Conservation (phyloP, 2,113 vertebrate genomes). For the Psettodes erumei region DNA sequence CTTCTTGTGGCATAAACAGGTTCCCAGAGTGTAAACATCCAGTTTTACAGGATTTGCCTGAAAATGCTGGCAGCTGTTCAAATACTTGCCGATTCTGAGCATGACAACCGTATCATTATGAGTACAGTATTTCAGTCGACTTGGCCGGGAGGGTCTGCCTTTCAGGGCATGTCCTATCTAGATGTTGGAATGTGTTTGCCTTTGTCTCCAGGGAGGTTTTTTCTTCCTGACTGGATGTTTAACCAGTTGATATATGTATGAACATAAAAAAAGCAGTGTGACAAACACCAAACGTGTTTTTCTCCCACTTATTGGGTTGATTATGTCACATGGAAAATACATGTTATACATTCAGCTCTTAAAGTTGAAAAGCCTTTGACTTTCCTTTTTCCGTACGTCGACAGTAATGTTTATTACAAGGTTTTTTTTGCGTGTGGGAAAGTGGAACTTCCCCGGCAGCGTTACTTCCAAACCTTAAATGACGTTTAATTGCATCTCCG, state of each 20-base stretch:
- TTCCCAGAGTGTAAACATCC: background rate
- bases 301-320: too few species aligned
- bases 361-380: too few species aligned
- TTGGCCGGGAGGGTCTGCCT: background rate
- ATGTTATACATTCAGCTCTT: too few species aligned
- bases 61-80: background rate
- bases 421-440: too few species aligned
- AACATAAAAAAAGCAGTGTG: too few species aligned
- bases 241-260: too few species aligned
- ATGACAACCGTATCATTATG: background rate
- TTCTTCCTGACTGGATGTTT: background rate
- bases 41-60: background rate
- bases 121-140: background rate
- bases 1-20: background rate
- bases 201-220: background rate
- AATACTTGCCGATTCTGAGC: background rate
- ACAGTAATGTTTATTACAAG: too few species aligned
- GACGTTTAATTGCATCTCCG: background rate
- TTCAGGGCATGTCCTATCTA: slow-evolving; percentile 50
- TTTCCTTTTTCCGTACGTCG: too few species aligned
- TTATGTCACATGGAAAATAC: too few species aligned
- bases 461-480: too few species aligned
- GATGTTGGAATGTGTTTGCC: slow-evolving; percentile 70
- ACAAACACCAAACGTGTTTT: too few species aligned
- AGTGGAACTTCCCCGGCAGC: too few species aligned